Evolutionary conservation across 2,113 vertebrate genomes (phyloP).

Genomic region (Recurvirostra avosetta): DNA sequence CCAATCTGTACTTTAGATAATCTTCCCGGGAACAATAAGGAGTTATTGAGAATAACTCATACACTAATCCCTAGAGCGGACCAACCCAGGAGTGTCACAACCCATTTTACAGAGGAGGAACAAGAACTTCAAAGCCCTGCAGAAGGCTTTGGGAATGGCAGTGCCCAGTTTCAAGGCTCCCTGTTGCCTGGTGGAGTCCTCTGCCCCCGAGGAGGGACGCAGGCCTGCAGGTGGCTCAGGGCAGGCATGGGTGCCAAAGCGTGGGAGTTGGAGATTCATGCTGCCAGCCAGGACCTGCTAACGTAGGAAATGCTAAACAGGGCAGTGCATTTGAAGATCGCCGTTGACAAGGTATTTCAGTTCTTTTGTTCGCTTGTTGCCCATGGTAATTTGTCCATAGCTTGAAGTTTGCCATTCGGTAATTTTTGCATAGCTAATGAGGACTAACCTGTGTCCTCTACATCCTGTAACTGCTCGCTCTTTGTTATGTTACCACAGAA

Average conservation of each 20-base stretch:
- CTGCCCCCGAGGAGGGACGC: fast-evolving
- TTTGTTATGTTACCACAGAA: neutral
- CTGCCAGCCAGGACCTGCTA: neutral
- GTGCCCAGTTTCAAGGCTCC: neutral
- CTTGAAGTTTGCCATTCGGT: neutral
- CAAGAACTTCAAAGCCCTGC: neutral
- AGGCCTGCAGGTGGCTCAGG: fast-evolving
- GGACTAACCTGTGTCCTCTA: neutral
- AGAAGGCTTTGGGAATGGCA: neutral
- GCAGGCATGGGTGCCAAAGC: neutral
- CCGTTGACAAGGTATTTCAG: neutral
- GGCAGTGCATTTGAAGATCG: neutral
- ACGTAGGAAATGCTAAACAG: neutral
- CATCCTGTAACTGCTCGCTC: neutral
- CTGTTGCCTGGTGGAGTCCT: neutral
- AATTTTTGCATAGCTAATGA: neutral
- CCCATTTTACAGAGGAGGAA: neutral
- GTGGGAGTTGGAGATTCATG: neutral
- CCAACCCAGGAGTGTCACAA: neutral
- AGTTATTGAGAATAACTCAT: neutral
- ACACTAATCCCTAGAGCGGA: neutral
- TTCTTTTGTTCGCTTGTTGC: neutral
- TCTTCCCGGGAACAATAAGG: neutral
- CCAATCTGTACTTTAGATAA: neutral
- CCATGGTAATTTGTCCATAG: neutral